A percentile compares a stretch with the other conserved stretches of the same genome.
These are phyloP conservation scores for Stegana nigrithorax DNA, from an alignment of 2,888 invertebrate species.

Conservation along the genomic window DNA sequence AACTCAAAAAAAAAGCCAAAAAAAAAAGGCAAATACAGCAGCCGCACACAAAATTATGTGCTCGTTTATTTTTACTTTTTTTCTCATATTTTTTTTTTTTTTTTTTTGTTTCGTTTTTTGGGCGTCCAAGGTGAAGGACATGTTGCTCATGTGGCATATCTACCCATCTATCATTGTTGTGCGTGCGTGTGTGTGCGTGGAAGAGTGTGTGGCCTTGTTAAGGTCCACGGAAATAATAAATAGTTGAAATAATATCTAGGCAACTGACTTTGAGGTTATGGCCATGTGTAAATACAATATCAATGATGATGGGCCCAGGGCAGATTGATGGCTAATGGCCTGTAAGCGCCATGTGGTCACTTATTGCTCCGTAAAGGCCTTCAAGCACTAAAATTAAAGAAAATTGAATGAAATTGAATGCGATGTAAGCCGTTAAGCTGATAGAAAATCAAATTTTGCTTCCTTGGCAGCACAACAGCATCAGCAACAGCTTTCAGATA, in stretches of 20 bases:
- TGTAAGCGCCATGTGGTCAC: background rate
- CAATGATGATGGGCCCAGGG: background rate
- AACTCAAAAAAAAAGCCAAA: background rate
- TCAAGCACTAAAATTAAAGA: too few relatives aligned
- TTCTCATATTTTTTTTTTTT: too few relatives aligned
- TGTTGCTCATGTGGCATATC: conserved; percentile 1
- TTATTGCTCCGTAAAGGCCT: too few relatives aligned
- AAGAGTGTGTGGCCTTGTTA: background rate
- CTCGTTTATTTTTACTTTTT: background rate
- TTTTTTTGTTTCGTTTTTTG: too few relatives aligned
- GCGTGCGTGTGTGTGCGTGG: background rate
- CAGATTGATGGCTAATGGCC: background rate
- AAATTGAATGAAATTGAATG: too few relatives aligned
- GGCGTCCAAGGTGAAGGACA: conserved; percentile 10
- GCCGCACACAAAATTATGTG: background rate
- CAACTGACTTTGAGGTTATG: background rate
- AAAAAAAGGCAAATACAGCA: background rate
- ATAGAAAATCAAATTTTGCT: too few relatives aligned
- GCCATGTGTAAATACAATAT: too few relatives aligned
- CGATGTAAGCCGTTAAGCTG: too few relatives aligned
- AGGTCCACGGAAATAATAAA: background rate
- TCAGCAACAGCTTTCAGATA: too few relatives aligned
- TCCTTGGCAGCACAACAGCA: too few relatives aligned
- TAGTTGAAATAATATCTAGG: conserved; percentile 3
- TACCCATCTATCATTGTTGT: background rate